Base-by-base conservation (phyloP, 1,140 invertebrate genomes). In the Polyergus mexicanus region DNA sequence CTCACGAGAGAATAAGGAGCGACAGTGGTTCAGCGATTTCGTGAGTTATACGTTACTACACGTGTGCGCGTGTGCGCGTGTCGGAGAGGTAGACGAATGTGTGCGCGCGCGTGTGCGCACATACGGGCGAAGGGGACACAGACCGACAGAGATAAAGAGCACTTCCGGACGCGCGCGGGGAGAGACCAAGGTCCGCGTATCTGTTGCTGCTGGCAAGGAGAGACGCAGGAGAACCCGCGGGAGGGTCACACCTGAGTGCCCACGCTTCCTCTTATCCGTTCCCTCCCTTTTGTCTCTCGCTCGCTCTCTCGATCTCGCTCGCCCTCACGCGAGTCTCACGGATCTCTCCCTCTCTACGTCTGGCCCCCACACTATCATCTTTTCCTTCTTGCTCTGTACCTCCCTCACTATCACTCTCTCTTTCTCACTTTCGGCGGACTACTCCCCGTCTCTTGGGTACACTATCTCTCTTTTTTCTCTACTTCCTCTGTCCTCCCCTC, bases 201-300 rank as follows among this genome's bases (percentile, higher is more conserved):
- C 89, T 90, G 89, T 90, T 90, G 89, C 88, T 90, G 89, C 88
- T 86, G 88, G 85, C 88, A 91, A 87, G 90, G 90, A 91, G 88
- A 93, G 89, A 89, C 90, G 89, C 86, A 90, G 92, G 91, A 92
- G 92, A 93, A 94, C 93, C 92, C 93, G 93, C 93, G 94, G 94
- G 93, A 94, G 94, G 94, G 93, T 95, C 94, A 94, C 94, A 94
- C 94, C 93, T 90, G 93, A 95, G 94, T 94, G 94, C 94, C 91
- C 93, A 93, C 94, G 94, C 92, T 95, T 95, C 94, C 94, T 95
- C 93, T 95, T 93, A 94, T 94, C 92, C 94, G 90, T 93, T 92
- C 88, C 75, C 81, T 86, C 86, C 83, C 81, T 72, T 85, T 83
- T 89, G 76, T 85, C 90, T 88, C 88, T 89, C 77, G 87, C 90